Conservation (phyloP, 2,797 vertebrate genomes). For the Thalassophryne amazonica region DNA sequence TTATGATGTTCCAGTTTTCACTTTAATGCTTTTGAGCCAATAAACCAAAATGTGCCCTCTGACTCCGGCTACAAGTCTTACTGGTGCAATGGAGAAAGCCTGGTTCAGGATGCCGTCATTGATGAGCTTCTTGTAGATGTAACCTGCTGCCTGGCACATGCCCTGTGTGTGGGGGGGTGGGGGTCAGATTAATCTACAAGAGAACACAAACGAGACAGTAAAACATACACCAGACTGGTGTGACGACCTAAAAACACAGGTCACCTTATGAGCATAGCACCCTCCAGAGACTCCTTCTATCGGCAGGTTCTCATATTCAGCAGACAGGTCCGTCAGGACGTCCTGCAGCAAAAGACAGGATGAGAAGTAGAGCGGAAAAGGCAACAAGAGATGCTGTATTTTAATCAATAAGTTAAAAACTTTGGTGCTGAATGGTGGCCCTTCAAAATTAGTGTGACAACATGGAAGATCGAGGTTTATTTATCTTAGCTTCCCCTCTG, state of each 20-base stretch:
- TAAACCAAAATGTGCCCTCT: neutral
- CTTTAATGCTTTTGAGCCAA: no score
- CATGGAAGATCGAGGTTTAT: no score
- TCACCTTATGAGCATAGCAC: constrained; percentile 91
- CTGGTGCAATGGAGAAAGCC: constrained; percentile 90
- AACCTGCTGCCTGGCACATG: constrained; percentile 90
- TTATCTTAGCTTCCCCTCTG: no score
- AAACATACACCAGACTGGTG: neutral
- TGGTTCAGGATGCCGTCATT: constrained; percentile 94
- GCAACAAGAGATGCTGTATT: no score
- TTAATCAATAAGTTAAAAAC: no score
- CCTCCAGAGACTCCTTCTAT: constrained; percentile 86
- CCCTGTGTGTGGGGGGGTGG: constrained; percentile 75
- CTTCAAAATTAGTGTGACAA: neutral
- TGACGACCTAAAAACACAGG: neutral
- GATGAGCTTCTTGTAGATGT: constrained; percentile 87
- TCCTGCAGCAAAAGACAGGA: constrained; percentile 80
- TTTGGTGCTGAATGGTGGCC: neutral
- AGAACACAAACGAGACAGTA: neutral
- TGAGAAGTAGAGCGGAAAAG: no score
- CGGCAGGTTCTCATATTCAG: constrained; percentile 87
- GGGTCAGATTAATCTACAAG: neutral
- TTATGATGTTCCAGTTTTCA: no score
- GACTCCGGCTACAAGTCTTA: constrained; percentile 62
- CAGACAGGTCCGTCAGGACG: constrained; percentile 91